phyloP scores from a whole-genome alignment of 2,113 vertebrate genomes.

The Mus musculus region GRCm39 chr6:94771501-94772000 shows the following conservation, averaged over 20 bases:
- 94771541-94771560: neutral
- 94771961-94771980: neutral
- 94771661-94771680: neutral
- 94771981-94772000: neutral
- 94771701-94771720: neutral
- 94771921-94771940: neutral
- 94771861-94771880: neutral
- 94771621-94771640: neutral
- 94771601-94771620: neutral
- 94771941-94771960: neutral
- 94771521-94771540: neutral
- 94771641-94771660: neutral
- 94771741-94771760: neutral
- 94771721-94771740: neutral
- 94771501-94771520: constrained; percentile 4
- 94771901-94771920: neutral
- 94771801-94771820: neutral
- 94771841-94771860: neutral
- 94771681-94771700: no score
- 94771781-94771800: neutral
- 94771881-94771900: neutral
- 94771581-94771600: neutral
- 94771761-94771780: neutral
- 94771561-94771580: neutral
- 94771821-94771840: neutral